These are phyloP conservation scores for Diorhabda carinulata DNA, from an alignment of 1,140 invertebrate species.

Conservation along the genomic window DNA sequence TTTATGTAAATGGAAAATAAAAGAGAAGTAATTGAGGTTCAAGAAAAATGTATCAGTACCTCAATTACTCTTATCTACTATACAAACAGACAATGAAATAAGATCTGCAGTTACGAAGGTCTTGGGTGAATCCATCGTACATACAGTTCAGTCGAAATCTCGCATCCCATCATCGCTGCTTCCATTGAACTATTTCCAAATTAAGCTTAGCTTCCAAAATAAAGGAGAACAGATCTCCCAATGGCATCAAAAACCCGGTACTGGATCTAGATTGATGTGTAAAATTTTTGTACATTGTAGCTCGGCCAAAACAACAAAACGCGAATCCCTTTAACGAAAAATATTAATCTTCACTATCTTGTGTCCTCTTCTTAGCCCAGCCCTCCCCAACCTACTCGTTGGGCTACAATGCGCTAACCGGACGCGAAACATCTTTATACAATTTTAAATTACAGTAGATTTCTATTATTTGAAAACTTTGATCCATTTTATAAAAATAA, in stretches of 20 bases:
- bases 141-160: constrained; percentile 36
- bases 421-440: not conserved
- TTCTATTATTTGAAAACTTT: not conserved
- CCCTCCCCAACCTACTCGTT: constrained; percentile 44
- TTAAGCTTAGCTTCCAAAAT: constrained; percentile 12
- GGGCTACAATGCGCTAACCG: constrained; percentile 48
- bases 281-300: constrained; percentile 47
- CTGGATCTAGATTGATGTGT: constrained; percentile 1
- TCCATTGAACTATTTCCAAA: constrained; percentile 3
- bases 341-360: constrained; percentile 30
- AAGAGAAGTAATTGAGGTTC: too few species aligned
- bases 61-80: too few species aligned
- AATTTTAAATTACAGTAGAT: too few species aligned
- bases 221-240: constrained; percentile 1
- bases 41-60: too few species aligned
- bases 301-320: constrained; percentile 36
- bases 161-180: constrained; percentile 34
- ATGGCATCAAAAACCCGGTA: not conserved
- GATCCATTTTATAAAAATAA: not conserved
- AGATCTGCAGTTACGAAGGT: constrained; percentile 34
- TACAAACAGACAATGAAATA: not conserved
- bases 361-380: constrained; percentile 50
- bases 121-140: constrained; percentile 36
- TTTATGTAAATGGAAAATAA: too few species aligned
- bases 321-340: constrained; percentile 7